Conservation (phyloP, 1,140 invertebrate species). For the Trigoniulus corallinus region DNA sequence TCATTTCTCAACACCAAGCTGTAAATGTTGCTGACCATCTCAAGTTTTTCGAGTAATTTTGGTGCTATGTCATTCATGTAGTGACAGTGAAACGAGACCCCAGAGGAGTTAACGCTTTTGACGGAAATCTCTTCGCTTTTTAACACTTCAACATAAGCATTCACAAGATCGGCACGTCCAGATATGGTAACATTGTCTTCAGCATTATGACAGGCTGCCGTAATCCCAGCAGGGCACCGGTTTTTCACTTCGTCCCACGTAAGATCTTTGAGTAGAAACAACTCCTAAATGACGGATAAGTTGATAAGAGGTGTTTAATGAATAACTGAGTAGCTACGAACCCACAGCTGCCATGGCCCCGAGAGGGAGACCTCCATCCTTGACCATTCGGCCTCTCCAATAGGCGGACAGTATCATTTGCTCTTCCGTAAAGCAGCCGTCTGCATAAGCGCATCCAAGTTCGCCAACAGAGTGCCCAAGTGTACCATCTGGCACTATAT, state of each 20-base stretch:
- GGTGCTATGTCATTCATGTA: too few species aligned
- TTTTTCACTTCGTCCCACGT: constrained; percentile 58
- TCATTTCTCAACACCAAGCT: too few species aligned
- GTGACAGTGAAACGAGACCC: constrained; percentile 86
- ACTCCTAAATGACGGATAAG: neutral
- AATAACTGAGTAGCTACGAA: constrained; percentile 24
- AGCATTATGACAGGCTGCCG: constrained; percentile 85
- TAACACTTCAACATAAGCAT: constrained; percentile 55
- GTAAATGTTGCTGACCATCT: too few species aligned
- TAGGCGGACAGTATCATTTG: constrained; percentile 84
- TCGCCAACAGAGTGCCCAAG: constrained; percentile 92
- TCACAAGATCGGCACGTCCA: constrained; percentile 52
- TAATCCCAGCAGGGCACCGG: constrained; percentile 54
- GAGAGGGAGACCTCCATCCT: constrained; percentile 50
- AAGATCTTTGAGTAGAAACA: constrained; percentile 40
- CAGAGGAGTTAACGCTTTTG: constrained; percentile 69
- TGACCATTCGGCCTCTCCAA: constrained; percentile 71
- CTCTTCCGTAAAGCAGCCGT: constrained; percentile 79
- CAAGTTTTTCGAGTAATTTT: too few species aligned
- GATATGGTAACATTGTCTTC: constrained; percentile 83
- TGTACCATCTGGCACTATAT: constrained; percentile 76
- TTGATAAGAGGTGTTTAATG: neutral
- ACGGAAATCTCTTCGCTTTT: constrained; percentile 66
- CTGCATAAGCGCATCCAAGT: constrained; percentile 90
- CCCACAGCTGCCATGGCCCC: constrained; percentile 68